These are phyloP conservation scores for Enteromius viviparus DNA, from an alignment of 2,797 vertebrate genomes.

Conservation along the genomic window DNA sequence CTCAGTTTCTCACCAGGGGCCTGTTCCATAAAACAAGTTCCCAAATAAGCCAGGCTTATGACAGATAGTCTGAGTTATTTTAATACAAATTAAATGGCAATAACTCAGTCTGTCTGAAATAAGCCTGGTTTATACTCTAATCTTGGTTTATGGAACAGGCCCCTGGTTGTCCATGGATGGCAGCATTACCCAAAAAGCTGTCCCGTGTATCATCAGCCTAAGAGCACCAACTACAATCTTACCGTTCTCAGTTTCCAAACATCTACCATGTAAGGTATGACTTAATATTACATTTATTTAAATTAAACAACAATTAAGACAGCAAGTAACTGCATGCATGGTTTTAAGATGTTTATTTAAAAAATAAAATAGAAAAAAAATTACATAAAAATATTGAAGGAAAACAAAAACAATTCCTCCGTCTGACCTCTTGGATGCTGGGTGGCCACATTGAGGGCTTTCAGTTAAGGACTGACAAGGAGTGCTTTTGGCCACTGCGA, in stretches of 20 bases:
- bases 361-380: constrained; percentile 89
- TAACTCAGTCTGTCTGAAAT: no score
- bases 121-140: no score
- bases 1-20: background rate
- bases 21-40: no score
- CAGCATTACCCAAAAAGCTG: background rate
- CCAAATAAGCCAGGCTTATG: no score
- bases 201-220: no score
- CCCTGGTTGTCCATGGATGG: background rate
- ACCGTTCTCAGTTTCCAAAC: background rate
- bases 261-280: background rate
- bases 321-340: constrained; percentile 56
- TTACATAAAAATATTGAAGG: constrained; percentile 96
- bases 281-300: background rate
- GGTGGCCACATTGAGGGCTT: constrained; percentile 64
- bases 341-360: constrained; percentile 98
- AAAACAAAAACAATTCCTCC: constrained; percentile 72
- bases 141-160: no score
- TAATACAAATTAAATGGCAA: no score
- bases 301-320: background rate
- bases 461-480: constrained; percentile 36
- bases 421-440: constrained; percentile 61
- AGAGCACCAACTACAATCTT: no score
- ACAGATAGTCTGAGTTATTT: no score
- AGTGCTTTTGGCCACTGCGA: constrained; percentile 57